Conservation (phyloP, 2,797 vertebrate genomes). For the Lutjanus campechanus region DNA sequence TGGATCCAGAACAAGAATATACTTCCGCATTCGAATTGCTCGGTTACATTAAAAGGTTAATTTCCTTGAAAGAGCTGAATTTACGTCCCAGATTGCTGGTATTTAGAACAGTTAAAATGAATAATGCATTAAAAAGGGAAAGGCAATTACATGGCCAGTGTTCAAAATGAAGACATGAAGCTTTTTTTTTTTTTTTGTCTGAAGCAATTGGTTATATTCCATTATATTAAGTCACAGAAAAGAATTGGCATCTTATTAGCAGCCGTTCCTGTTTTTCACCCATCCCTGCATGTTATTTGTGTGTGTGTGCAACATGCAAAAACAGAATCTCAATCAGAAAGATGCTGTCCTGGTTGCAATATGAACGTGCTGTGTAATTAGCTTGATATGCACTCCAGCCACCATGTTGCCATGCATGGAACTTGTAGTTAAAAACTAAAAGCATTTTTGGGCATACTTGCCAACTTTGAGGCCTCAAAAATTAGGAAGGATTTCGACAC, state of each 20-base stretch:
- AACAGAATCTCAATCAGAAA: constrained; percentile 16
- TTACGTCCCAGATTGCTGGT: constrained; percentile 27
- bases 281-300: constrained; percentile 14
- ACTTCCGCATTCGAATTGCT: constrained; percentile 21
- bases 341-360: constrained; percentile 7
- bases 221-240: constrained; percentile 3
- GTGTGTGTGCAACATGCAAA: constrained; percentile 2
- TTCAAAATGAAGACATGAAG: constrained; percentile 32
- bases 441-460: not conserved
- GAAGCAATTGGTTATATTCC: constrained; percentile 31
- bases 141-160: constrained; percentile 30
- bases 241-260: constrained; percentile 25
- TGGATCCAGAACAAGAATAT: constrained; percentile 25
- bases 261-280: constrained; percentile 14
- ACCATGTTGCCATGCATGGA: constrained; percentile 7
- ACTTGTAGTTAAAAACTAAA: constrained; percentile 6
- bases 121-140: constrained; percentile 13
- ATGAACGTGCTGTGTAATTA: constrained; percentile 28
- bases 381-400: constrained; percentile 9
- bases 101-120: constrained; percentile 41
- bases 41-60: constrained; percentile 41
- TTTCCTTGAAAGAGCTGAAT: constrained; percentile 43
- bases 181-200: constrained; percentile 47
- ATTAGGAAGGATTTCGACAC: too few relatives aligned
- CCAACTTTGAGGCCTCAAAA: too few relatives aligned